Conservation (phyloP, 2,888 invertebrate genomes). For the Erpobdella octoculata region DNA sequence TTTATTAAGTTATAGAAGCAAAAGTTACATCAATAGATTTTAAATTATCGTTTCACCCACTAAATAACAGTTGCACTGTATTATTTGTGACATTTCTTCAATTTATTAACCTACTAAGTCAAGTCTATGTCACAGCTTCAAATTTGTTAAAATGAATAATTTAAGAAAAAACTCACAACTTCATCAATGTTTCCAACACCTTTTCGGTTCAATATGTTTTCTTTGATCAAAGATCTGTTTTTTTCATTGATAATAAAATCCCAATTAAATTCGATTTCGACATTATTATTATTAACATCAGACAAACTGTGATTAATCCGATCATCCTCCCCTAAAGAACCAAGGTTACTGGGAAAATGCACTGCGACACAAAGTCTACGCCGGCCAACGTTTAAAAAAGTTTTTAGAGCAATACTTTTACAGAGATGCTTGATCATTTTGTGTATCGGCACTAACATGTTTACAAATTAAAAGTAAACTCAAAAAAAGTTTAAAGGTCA, state of each 20-base stretch:
- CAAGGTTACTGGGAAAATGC: neutral
- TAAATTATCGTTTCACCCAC: neutral
- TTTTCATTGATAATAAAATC: constrained; percentile 61
- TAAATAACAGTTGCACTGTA: neutral
- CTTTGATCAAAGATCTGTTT: constrained; percentile 60
- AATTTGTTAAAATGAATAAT: neutral
- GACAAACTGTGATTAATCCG: too few species aligned
- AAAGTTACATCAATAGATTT: neutral
- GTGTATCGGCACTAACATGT: too few species aligned
- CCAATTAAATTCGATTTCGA: constrained; percentile 28
- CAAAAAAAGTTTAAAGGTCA: too few species aligned
- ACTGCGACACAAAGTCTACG: neutral
- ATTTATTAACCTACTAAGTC: neutral
- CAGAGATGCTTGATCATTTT: too few species aligned
- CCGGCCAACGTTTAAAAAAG: neutral
- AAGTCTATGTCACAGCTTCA: neutral
- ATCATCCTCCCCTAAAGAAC: too few species aligned
- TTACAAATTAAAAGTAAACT: too few species aligned
- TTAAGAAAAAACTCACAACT: constrained; percentile 48
- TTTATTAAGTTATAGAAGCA: neutral
- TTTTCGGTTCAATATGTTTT: constrained; percentile 64
- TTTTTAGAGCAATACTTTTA: too few species aligned
- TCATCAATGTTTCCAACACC: constrained; percentile 61
- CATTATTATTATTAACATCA: neutral
- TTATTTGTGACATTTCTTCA: neutral